Conservation (phyloP, 2,888 invertebrate species). For the Sphinx pinastri region DNA sequence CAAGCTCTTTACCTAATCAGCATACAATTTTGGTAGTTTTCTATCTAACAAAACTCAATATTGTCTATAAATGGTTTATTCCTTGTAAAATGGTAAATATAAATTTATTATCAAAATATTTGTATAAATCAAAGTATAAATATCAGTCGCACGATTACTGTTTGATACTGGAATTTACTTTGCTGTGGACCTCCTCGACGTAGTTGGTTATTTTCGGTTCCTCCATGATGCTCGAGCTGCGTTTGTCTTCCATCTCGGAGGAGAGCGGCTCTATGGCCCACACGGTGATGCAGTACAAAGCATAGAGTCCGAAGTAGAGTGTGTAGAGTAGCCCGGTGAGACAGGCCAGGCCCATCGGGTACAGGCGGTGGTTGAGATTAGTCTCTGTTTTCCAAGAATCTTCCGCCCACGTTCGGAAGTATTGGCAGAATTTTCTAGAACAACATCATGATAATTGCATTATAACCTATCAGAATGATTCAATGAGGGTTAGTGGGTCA, state of each 20-base stretch:
- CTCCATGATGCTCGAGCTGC: conserved; percentile 27
- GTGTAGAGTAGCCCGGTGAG: conserved; percentile 58
- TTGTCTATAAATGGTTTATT: neutral
- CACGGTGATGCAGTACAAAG: conserved; percentile 50
- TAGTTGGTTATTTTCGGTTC: conserved; percentile 54
- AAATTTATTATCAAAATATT: neutral
- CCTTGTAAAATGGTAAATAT: neutral
- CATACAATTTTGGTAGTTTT: neutral
- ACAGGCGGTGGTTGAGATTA: conserved; percentile 44
- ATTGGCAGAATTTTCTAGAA: conserved; percentile 60
- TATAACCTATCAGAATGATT: too few relatives aligned
- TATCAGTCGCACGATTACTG: conserved; percentile 30
- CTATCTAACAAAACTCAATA: neutral
- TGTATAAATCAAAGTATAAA: neutral
- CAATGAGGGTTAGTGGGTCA: too few relatives aligned
- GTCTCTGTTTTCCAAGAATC: conserved; percentile 53
- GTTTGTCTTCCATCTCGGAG: conserved; percentile 41
- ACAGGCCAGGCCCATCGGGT: conserved; percentile 52
- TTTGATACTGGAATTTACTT: conserved; percentile 43
- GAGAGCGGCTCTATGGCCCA: conserved; percentile 71
- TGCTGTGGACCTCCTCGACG: conserved; percentile 47
- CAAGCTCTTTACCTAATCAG: too few relatives aligned
- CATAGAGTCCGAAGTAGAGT: conserved; percentile 55
- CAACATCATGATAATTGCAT: neutral
- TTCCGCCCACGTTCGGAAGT: conserved; percentile 66